Base-by-base conservation (phyloP, 2,113 vertebrate species). In the Podarcis cretensis region DNA sequence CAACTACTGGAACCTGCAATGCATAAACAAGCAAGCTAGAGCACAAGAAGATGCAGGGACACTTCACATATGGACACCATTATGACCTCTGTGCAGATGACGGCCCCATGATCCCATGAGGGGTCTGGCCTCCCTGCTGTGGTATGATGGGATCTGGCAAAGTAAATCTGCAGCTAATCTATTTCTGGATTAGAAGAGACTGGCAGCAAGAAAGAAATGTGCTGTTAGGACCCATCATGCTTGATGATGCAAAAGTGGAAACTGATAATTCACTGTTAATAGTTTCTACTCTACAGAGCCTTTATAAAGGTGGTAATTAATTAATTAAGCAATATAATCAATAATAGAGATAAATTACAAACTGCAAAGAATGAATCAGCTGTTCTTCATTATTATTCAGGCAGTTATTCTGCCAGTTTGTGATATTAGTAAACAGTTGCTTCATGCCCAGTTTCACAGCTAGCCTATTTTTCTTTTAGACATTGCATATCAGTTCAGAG, bases 1-100 rank as follows among this genome's bases (percentile, higher is more conserved):
- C 98, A 87, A 98, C 94, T 10, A 96, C 94, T 0, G 98, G 98
- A 3, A 97, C 94, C 98, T 99, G 92, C 35, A 40, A 92, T 20
- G 85, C 0, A 4, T 40, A 93, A 78, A 75, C 78, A 84, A 90
- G 71, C 77, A 40, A 12, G 20, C 20, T 0, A 0, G 21, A 0
- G 0, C 87, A 48, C 0, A 0, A 0, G 18, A 35, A 23, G 16
- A 69, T 69, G 57, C 32, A 10, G 10, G 14, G 10, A 1, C 23
- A 37, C 14, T 71, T 63, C 14, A 23, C 5, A 40, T 32, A 57
- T 13, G 13, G 21, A 57, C 63, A 25, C 16, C 4, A 35, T 81
- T 21, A 81, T 54, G 32, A 25, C 40, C 63, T 48, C 14, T 80
- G 12, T 13, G 1, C 63, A 86, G 66, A 54, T 69, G 23, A 63